Evolutionary conservation across 2,888 invertebrate genomes (phyloP).

Genomic region (Ormyrus nitidulus): DNA sequence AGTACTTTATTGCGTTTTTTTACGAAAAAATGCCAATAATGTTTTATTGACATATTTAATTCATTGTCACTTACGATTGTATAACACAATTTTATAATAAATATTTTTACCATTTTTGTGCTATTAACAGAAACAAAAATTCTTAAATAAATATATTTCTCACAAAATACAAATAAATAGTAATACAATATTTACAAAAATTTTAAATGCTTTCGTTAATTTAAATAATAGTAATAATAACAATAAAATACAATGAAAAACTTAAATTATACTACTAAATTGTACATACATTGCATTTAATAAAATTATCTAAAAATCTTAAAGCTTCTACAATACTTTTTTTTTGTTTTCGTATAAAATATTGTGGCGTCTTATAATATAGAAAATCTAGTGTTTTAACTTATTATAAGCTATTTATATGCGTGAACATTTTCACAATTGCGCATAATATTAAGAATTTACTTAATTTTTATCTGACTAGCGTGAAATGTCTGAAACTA

Average conservation of each 20-base stretch:
- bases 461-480: slow-evolving; percentile 27
- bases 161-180: slow-evolving; percentile 10
- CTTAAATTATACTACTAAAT: background rate
- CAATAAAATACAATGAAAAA: slow-evolving; percentile 27
- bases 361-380: too few species aligned
- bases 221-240: slow-evolving; percentile 8
- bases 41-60: slow-evolving; percentile 26
- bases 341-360: too few species aligned
- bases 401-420: background rate
- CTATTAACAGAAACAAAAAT: slow-evolving; percentile 1
- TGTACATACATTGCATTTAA: background rate
- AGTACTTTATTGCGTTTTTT: too few species aligned
- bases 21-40: slow-evolving; percentile 39
- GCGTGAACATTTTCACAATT: background rate
- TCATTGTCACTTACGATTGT: background rate
- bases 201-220: background rate
- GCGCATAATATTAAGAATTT: background rate
- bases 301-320: too few species aligned
- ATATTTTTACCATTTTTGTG: slow-evolving; percentile 31
- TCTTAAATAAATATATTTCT: slow-evolving; percentile 18
- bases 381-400: too few species aligned
- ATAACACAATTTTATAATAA: background rate
- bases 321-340: too few species aligned
- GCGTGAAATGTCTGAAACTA: slow-evolving; percentile 15
- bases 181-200: slow-evolving; percentile 24